phyloP scores from a whole-genome alignment of 2,113 vertebrate species.

The Mormyrus iriodes region DNA sequence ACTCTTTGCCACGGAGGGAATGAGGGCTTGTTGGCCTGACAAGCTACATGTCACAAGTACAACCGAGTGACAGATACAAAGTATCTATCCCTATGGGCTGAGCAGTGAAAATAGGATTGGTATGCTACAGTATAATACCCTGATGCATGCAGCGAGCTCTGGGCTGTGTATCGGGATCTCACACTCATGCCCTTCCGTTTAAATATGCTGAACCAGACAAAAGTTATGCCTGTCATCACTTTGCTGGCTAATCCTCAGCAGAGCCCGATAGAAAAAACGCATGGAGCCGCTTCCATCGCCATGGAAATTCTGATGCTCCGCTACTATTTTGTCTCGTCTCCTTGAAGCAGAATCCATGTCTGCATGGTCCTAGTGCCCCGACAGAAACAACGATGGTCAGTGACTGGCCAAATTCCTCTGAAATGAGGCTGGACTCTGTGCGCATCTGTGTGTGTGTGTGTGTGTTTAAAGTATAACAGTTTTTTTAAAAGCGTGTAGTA shows the following conservation, averaged over 20 bases:
- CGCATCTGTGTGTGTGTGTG: background rate
- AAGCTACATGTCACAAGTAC: background rate
- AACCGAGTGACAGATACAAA: background rate
- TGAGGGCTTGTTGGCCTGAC: background rate
- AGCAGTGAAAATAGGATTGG: background rate
- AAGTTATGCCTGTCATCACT: background rate
- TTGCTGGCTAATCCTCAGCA: background rate
- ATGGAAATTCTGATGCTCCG: slow-evolving; percentile 12
- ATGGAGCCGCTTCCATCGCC: background rate
- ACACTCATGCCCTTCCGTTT: background rate
- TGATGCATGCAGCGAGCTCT: background rate
- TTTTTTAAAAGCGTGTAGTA: background rate
- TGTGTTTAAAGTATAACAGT: background rate
- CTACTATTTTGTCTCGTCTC: background rate
- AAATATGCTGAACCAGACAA: background rate
- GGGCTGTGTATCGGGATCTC: background rate
- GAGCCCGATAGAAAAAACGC: background rate
- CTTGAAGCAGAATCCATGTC: background rate
- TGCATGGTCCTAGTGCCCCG: background rate
- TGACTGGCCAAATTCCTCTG: background rate
- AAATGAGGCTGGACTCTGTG: background rate
- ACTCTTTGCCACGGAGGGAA: background rate
- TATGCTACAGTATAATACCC: background rate
- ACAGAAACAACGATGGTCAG: background rate
- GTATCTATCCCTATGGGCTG: background rate